Percentiles rank a stretch among this genome's conserved stretches.
Conservation (phyloP, 2,888 invertebrate genomes). For the Drosophila siamana region DNA sequence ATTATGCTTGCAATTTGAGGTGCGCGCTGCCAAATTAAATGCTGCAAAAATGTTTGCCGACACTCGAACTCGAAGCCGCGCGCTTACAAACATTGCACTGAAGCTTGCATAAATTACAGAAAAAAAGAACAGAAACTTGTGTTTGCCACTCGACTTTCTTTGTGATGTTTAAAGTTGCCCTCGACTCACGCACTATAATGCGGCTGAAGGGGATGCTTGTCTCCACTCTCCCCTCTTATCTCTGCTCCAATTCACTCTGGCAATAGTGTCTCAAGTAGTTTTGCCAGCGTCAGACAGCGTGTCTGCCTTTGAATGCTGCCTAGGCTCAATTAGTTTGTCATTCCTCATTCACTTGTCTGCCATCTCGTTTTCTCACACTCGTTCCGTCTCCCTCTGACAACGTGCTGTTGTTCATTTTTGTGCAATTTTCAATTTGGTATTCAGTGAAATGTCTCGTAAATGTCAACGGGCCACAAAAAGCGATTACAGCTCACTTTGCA, state of each 20-base stretch:
- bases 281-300: conserved; percentile 39
- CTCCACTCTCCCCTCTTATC: neutral
- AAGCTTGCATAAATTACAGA: conserved; percentile 65
- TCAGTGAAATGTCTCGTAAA: conserved; percentile 61
- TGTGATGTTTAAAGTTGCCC: conserved; percentile 49
- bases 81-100: conserved; percentile 43
- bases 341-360: conserved; percentile 56
- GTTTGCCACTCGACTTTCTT: conserved; percentile 42
- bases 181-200: conserved; percentile 57
- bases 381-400: conserved; percentile 8
- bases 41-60: conserved; percentile 65
- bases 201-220: conserved; percentile 5
- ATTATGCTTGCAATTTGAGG: conserved; percentile 64
- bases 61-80: conserved; percentile 36
- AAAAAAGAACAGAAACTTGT: conserved; percentile 12
- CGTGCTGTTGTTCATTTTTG: conserved; percentile 56
- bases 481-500: neutral
- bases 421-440: conserved; percentile 61
- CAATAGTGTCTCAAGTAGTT: conserved; percentile 59
- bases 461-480: conserved; percentile 57
- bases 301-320: conserved; percentile 25
- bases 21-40: conserved; percentile 66
- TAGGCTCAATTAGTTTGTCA: conserved; percentile 66
- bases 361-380: neutral
- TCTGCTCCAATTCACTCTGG: conserved; percentile 7